Evolutionary conservation across 1,140 invertebrate species (phyloP).

Genomic region (Penaeus indicus): DNA sequence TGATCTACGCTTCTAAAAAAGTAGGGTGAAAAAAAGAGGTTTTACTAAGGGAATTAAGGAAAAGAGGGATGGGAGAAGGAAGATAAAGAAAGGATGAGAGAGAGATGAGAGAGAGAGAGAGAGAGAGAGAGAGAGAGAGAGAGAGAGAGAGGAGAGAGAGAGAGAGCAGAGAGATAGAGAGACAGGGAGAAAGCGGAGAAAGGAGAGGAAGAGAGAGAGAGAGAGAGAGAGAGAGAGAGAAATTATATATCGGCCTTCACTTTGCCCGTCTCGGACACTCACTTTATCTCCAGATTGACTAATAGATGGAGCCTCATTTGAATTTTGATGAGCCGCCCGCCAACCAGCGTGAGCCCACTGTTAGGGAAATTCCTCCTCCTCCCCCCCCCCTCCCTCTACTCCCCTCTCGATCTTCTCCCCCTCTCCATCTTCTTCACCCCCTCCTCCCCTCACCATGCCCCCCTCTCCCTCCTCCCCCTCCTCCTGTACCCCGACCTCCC

Average conservation of each 20-base stretch:
- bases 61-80: too few relatives aligned
- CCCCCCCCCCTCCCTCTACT: not conserved
- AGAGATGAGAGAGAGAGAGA: too few relatives aligned
- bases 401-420: not conserved
- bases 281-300: conserved; percentile 62
- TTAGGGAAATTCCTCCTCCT: conserved; percentile 38
- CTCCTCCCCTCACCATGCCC: not conserved
- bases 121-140: too few relatives aligned
- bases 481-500: not conserved
- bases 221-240: too few relatives aligned
- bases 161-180: too few relatives aligned
- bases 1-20: too few relatives aligned
- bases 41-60: too few relatives aligned
- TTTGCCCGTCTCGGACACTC: conserved; percentile 52
- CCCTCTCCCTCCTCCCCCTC: not conserved
- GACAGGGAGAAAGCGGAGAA: too few relatives aligned
- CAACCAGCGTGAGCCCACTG: conserved; percentile 36
- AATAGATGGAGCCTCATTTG: conserved; percentile 62
- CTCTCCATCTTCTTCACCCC: not conserved
- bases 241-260: conserved; percentile 8
- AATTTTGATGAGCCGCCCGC: conserved; percentile 55
- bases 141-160: too few relatives aligned
- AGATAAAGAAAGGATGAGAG: too few relatives aligned
- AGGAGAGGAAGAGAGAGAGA: too few relatives aligned
- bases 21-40: too few relatives aligned